These are phyloP conservation scores for Tangara arthus DNA, from an alignment of 2,797 vertebrate species.

Conservation along the genomic window DNA sequence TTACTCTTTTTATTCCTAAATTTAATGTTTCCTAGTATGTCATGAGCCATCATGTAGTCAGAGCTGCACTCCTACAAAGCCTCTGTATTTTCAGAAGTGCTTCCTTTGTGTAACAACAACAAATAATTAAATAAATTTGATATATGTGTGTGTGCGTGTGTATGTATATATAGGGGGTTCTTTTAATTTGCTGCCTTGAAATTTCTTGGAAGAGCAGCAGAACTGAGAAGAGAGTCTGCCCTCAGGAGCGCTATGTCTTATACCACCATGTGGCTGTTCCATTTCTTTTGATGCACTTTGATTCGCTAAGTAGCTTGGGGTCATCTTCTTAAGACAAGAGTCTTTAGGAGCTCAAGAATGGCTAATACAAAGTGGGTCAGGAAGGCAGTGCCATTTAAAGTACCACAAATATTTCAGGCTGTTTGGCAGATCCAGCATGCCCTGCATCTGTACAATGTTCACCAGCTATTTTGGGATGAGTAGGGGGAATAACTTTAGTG, in stretches of 20 bases:
- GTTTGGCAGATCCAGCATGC: neutral
- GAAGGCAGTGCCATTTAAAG: constrained; percentile 21
- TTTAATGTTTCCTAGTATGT: neutral
- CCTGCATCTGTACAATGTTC: neutral
- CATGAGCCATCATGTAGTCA: neutral
- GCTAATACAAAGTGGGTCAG: constrained; percentile 29
- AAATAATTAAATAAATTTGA: neutral
- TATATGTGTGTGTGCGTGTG: fast-evolving
- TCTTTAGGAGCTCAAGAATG: neutral
- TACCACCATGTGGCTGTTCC: neutral
- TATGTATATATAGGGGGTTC: neutral
- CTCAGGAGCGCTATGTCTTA: neutral
- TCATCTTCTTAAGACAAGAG: constrained; percentile 22
- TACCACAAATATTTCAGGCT: neutral
- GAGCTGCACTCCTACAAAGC: neutral
- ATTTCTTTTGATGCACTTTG: constrained; percentile 39
- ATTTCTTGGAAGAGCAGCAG: neutral
- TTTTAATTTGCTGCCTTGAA: neutral
- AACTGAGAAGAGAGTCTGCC: constrained; percentile 17
- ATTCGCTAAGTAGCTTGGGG: constrained; percentile 42
- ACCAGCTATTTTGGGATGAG: neutral
- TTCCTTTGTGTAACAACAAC: neutral
- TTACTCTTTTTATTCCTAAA: neutral
- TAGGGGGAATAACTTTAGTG: neutral
- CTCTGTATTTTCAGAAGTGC: neutral